Evolutionary conservation across 2,797 vertebrate species (phyloP), one percentile per base, ranked within the genome.

Genomic region (Scleropages formosus): DNA sequence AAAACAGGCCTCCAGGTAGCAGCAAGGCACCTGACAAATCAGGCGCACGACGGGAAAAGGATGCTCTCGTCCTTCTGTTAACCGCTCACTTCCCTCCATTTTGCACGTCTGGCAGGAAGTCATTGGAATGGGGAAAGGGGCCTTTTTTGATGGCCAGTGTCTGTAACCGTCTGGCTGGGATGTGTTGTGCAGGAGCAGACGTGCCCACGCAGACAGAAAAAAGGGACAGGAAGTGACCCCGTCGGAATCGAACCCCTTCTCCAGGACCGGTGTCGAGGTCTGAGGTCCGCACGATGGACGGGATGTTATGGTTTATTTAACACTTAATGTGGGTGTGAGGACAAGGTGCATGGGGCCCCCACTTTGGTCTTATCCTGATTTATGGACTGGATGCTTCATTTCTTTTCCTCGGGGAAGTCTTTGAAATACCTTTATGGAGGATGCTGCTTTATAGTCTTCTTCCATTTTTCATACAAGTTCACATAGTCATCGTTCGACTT

Each of bases 1-100:
- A 93, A 93, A 88, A 92, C 88, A 91, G 91, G 89, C 92, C 88
- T 89, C 84, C 85, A 91, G 89, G 88, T 91, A 92, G 87, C 88
- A 91, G 88, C 89, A 86, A 87, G 84, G 89, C 90, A 93, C 92
- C 91, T 93, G 94, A 93, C 89, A 91, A 92, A 92, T 91, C 85
- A 92, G 89, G 88, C 88, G 89, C 91, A 92, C 89, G 91, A 91
- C 91, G 90, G 90, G 88, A 92, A 91, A 91, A 88, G 90, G 91
- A 90, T 90, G 91, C 87, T 83, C 77, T 90, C 87, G 87, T 90
- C 90, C 90, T 91, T 88, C 82, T 83, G 85, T 78, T 86, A 83
- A 87, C 73, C 82, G 75, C 76, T 87, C 88, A 88, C 93, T 93
- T 93, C 92, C 76, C 72, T 75, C 82, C 84, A 85, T 89, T 92